Evolutionary conservation across 2,888 invertebrate species (phyloP).

Genomic region (Tethea ocularis): DNA sequence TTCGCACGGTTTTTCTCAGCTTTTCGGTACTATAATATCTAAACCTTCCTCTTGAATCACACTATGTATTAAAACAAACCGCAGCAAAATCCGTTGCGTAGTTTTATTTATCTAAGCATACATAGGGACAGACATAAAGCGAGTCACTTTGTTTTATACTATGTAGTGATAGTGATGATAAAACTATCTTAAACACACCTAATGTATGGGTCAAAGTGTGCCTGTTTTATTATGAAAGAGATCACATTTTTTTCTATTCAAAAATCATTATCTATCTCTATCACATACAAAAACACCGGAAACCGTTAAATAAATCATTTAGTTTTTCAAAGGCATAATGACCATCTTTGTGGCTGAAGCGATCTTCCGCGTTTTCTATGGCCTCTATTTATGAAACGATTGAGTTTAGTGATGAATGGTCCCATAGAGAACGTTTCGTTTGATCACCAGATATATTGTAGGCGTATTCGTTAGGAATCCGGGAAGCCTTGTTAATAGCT

Average conservation of each 20-base stretch:
- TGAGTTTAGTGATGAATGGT: conserved; percentile 69
- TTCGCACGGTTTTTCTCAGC: too few species aligned
- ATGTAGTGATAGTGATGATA: too few species aligned
- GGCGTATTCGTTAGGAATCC: conserved; percentile 52
- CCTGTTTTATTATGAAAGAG: too few species aligned
- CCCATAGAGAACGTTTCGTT: conserved; percentile 57
- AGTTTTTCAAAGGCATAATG: not conserved
- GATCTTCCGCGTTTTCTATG: conserved; percentile 65
- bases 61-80: too few species aligned
- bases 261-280: not conserved
- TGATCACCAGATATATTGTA: conserved; percentile 76
- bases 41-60: too few species aligned
- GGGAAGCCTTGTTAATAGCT: conserved; percentile 57
- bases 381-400: conserved; percentile 62
- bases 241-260: not conserved
- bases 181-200: too few species aligned
- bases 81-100: too few species aligned
- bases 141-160: too few species aligned
- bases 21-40: too few species aligned
- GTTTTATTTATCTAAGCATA: too few species aligned
- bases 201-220: too few species aligned
- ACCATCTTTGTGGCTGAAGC: not conserved
- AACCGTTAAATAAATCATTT: not conserved
- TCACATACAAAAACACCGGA: not conserved
- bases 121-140: too few species aligned